Conservation (phyloP, 1,140 invertebrate species). For the Sitodiplosis mosellana region DNA sequence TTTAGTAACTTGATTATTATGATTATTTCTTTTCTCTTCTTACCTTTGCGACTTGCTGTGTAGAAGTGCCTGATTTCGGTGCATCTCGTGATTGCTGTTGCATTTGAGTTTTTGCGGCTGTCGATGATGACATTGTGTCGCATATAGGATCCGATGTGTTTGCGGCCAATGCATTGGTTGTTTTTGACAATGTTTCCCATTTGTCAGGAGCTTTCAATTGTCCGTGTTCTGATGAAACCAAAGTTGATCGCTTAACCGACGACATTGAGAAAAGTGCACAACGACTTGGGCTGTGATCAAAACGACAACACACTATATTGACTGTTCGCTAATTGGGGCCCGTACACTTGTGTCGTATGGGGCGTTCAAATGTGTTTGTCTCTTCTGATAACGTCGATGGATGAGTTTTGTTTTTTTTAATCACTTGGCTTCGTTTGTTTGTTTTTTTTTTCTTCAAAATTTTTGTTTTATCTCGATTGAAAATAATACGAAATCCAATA, state of each 20-base stretch:
- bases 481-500: too few relatives aligned
- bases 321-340: neutral
- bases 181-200: neutral
- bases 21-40: neutral
- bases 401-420: too few relatives aligned
- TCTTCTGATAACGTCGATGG: too few relatives aligned
- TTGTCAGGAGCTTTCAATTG: constrained; percentile 3
- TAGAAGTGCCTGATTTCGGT: neutral
- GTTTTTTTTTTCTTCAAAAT: too few relatives aligned
- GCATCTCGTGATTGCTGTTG: neutral
- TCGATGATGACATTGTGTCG: too few relatives aligned
- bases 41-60: neutral
- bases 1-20: too few relatives aligned
- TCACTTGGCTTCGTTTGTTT: too few relatives aligned
- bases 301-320: neutral
- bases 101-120: too few relatives aligned
- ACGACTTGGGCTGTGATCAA: neutral
- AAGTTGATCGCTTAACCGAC: neutral
- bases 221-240: constrained; percentile 2
- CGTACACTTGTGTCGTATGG: neutral
- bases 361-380: too few relatives aligned
- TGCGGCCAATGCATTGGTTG: neutral
- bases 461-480: too few relatives aligned
- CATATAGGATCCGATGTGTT: neutral
- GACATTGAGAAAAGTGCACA: neutral